Evolutionary conservation across 2,888 invertebrate genomes (phyloP).

Genomic region (Caenorhabditis japonica): DNA sequence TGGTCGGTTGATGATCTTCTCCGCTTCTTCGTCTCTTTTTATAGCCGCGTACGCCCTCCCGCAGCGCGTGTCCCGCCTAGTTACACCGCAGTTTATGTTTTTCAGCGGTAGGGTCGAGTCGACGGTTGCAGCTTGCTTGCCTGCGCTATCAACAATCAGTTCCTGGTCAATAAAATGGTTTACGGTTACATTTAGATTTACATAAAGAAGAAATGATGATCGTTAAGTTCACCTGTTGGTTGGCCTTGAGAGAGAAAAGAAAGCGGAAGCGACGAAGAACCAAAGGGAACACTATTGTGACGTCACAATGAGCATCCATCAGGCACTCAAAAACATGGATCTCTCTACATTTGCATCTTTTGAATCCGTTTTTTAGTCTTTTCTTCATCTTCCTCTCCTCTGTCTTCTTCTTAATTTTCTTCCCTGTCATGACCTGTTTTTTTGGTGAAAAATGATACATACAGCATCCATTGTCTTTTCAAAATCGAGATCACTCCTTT

Average conservation of each 20-base stretch:
- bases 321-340: slow-evolving; percentile 2
- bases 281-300: neutral
- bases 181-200: slow-evolving; percentile 30
- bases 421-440: too few species aligned
- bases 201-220: slow-evolving; percentile 6
- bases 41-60: slow-evolving; percentile 22
- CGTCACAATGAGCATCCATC: slow-evolving; percentile 4
- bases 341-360: too few species aligned
- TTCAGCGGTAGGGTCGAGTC: too few species aligned
- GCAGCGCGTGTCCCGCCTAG: slow-evolving; percentile 41
- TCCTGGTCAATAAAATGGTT: slow-evolving; percentile 31
- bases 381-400: neutral
- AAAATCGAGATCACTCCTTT: too few species aligned
- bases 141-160: too few species aligned
- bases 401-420: too few species aligned
- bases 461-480: too few species aligned
- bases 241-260: slow-evolving; percentile 27
- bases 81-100: slow-evolving; percentile 42
- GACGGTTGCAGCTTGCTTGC: slow-evolving; percentile 11
- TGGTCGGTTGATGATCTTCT: slow-evolving; percentile 2
- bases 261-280: neutral
- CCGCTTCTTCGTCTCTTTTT: slow-evolving; percentile 26
- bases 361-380: neutral
- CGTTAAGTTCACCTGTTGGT: neutral
- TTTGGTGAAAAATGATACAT: too few species aligned